These are phyloP conservation scores for Equus quagga DNA, from an alignment of 2,113 vertebrate species.

Conservation along the genomic window DNA sequence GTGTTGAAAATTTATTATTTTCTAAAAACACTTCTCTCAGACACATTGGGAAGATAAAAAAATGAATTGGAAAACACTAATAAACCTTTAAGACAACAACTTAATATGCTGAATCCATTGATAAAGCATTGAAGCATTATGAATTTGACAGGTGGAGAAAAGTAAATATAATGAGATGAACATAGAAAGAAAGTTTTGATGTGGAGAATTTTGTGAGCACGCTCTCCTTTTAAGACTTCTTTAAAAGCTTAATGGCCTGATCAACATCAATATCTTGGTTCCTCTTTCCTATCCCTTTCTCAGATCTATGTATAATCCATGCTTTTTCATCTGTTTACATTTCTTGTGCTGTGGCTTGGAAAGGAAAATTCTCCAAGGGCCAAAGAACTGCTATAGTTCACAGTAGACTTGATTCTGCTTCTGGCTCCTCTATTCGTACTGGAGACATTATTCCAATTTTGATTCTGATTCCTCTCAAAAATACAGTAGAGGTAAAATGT, in stretches of 20 bases:
- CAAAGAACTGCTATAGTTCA: neutral
- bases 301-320: conserved; percentile 59
- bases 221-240: conserved; percentile 63
- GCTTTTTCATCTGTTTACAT: conserved; percentile 65
- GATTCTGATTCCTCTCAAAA: conserved; percentile 7
- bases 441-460: neutral
- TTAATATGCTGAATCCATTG: neutral
- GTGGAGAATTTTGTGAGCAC: conserved; percentile 58
- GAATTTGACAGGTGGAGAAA: conserved; percentile 59
- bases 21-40: conserved; percentile 74
- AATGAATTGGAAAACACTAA: conserved; percentile 74
- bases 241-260: conserved; percentile 67
- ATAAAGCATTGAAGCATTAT: conserved; percentile 34
- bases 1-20: conserved; percentile 68
- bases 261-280: conserved; percentile 48
- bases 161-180: conserved; percentile 47
- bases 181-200: conserved; percentile 61
- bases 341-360: neutral
- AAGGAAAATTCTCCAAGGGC: neutral
- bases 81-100: conserved; percentile 75
- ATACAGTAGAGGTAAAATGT: neutral
- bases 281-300: conserved; percentile 27
- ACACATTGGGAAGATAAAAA: conserved; percentile 73
- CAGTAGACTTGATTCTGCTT: neutral
- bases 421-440: neutral